Base-by-base conservation (phyloP, 2,888 invertebrate genomes). In the Neuroscelio doddi region DNA sequence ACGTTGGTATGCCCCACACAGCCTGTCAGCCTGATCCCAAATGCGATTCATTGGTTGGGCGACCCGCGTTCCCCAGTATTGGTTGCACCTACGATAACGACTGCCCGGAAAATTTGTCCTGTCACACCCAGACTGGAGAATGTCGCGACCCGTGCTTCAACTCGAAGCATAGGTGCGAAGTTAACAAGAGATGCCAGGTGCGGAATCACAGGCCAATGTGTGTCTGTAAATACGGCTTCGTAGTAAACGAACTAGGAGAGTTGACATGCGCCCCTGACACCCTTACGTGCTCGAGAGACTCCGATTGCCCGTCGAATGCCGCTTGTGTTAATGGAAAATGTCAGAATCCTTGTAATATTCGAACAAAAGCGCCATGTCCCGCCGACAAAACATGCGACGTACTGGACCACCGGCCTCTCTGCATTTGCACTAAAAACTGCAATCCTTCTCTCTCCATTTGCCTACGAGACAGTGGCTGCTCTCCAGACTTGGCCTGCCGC, bases 121-220 rank as follows among this genome's bases (percentile, higher is more conserved):
- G 95, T 80, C 91, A 93, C 81, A 80, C 86, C 24, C 85, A 83
- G 47, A 89, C 90, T 34, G 91, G 90, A 66, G 90, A 91, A 80
- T 95, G 95, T 79, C 89, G 89, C 68, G 93, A 94, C 84, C 95
- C 95, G 14, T 95, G 95, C 82, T 85, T 26, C 45, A 87, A 86
- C 70, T 88, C 89, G 26, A 87, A 89, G 68, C 89, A 91, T 76
- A 89, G 88, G 71, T 96, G 96, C 83, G 90, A 90, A 72, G 88
- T 89, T 74, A 93, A 93, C 84, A 95, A 95, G 84, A 92, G 91
- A 85, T 96, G 96, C 85, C 93, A 94, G 87, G 95, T 95, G 26
- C 90, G 93, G 73, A 90, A 91, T 77, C 96, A 96, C 83, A 88
- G 89, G 76, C 93, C 95, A 0, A 90, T 93, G 63, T 96, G 96